Conservation (phyloP, 2,113 vertebrate species). For the Ornithorhynchus anatinus region DNA sequence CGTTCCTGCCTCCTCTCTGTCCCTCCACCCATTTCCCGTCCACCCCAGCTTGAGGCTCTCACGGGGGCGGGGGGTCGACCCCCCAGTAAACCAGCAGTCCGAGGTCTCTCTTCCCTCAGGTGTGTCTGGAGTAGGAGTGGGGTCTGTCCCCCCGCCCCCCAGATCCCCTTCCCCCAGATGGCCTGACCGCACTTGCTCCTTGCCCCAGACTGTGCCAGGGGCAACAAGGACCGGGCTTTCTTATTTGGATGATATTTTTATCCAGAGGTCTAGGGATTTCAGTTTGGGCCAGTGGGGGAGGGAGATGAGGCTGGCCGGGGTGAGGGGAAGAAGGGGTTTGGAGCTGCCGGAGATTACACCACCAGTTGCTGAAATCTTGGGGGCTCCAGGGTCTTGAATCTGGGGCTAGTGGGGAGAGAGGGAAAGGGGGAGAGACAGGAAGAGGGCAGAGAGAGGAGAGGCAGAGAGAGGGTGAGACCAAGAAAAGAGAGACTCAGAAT, state of each 20-base stretch:
- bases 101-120: no score
- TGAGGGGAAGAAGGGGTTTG: no score
- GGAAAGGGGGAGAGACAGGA: neutral
- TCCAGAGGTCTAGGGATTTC: neutral
- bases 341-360: neutral
- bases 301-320: neutral
- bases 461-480: neutral
- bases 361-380: neutral
- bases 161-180: no score
- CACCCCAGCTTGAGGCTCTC: conserved; percentile 6
- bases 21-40: conserved; percentile 1
- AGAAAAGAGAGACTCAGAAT: neutral
- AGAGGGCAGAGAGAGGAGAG: neutral
- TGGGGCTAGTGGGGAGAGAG: neutral
- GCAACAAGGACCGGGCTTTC: no score
- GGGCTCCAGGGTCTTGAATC: neutral
- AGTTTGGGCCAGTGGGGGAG: neutral
- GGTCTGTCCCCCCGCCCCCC: neutral
- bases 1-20: neutral
- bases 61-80: neutral
- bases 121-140: no score
- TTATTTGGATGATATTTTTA: no score
- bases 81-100: no score
- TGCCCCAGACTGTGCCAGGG: no score
- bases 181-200: no score